phyloP scores from a whole-genome alignment of 2,888 invertebrate genomes.

The Formica aserva region DNA sequence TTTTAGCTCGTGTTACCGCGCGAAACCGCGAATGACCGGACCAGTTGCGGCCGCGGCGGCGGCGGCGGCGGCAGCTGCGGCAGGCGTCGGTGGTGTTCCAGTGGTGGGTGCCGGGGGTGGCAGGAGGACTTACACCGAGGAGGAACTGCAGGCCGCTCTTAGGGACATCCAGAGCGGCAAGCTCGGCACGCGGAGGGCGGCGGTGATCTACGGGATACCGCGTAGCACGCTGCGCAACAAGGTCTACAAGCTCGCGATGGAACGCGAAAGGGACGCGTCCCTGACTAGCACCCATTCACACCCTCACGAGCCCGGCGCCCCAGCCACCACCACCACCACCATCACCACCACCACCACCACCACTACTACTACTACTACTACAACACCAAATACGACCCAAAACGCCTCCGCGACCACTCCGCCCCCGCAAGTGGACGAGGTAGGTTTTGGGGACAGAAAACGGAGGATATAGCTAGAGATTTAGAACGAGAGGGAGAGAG shows the following conservation, averaged over 20 bases:
- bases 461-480: constrained; percentile 22
- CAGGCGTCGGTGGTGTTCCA: constrained; percentile 94
- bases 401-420: constrained; percentile 83
- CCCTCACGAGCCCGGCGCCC: constrained; percentile 81
- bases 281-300: constrained; percentile 85
- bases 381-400: constrained; percentile 84
- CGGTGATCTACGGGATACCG: constrained; percentile 98
- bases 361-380: constrained; percentile 63
- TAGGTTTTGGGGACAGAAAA: constrained; percentile 82
- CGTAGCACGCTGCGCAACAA: constrained; percentile 98
- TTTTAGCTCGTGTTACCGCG: constrained; percentile 87
- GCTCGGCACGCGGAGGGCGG: constrained; percentile 96
- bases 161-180: constrained; percentile 97
- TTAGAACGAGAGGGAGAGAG: constrained; percentile 39
- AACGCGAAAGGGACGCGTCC: constrained; percentile 90
- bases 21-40: constrained; percentile 90
- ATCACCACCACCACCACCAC: constrained; percentile 79
- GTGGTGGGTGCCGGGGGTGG: constrained; percentile 89
- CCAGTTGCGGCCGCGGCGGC: constrained; percentile 92
- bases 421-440: constrained; percentile 85
- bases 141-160: constrained; percentile 97
- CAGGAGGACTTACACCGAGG: constrained; percentile 96
- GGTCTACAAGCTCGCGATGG: constrained; percentile 93
- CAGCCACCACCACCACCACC: constrained; percentile 79
- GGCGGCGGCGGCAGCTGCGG: constrained; percentile 89